Evolutionary conservation across 2,888 invertebrate genomes (phyloP).

Genomic region (Eremobia ochroleuca): DNA sequence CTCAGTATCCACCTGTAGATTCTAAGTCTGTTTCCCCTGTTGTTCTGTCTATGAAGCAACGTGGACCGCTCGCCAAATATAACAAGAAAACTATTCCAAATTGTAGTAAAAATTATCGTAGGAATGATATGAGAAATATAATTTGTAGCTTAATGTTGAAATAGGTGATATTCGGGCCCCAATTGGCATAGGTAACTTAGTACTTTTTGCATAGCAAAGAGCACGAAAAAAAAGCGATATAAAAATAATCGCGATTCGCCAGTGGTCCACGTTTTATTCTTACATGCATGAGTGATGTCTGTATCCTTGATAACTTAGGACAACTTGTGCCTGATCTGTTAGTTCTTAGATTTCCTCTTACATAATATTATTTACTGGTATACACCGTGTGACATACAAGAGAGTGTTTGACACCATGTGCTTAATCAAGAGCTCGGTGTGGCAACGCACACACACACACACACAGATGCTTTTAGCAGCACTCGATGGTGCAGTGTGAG

Average conservation of each 20-base stretch:
- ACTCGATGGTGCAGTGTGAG: conserved; percentile 67
- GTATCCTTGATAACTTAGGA: conserved; percentile 78
- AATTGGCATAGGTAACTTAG: conserved; percentile 37
- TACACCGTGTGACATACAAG: conserved; percentile 68
- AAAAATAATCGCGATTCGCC: conserved; percentile 61
- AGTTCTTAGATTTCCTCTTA: conserved; percentile 74
- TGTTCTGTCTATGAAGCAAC: conserved; percentile 75
- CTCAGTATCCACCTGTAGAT: conserved; percentile 84
- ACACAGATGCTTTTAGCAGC: conserved; percentile 75
- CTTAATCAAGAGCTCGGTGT: conserved; percentile 64
- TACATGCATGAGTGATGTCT: conserved; percentile 83
- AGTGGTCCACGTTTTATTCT: conserved; percentile 77
- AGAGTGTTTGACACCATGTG: conserved; percentile 69
- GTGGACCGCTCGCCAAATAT: conserved; percentile 76
- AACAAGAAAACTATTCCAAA: conserved; percentile 15
- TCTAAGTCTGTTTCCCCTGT: conserved; percentile 78
- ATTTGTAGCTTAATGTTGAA: conserved; percentile 30
- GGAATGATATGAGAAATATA: conserved; percentile 19
- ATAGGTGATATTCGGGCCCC: conserved; percentile 35
- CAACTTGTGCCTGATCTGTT: conserved; percentile 83
- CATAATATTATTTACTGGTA: conserved; percentile 58
- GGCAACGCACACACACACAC: conserved; percentile 63
- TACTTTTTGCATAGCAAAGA: conserved; percentile 28
- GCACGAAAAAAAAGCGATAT: conserved; percentile 25
- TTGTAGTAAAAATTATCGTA: conserved; percentile 42